These are phyloP conservation scores for Zonotrichia leucophrys DNA, from an alignment of 2,113 vertebrate species.

Conservation along the genomic window DNA sequence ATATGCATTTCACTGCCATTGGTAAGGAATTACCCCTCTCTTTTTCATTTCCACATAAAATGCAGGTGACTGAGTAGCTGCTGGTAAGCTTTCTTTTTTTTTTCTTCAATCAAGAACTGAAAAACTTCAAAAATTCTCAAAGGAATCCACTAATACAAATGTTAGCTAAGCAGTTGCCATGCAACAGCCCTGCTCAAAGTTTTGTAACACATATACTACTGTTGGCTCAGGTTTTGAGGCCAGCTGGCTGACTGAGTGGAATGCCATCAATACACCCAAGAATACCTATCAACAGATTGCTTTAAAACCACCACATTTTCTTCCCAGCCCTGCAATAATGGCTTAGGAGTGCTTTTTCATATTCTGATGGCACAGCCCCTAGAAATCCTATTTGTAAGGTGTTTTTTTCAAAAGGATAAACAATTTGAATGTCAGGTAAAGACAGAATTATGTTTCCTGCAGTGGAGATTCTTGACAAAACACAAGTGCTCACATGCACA, in stretches of 20 bases:
- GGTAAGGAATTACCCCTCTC: background rate
- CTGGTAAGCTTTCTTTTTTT: background rate
- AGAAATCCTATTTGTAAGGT: background rate
- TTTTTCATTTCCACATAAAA: background rate
- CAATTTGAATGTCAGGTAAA: background rate
- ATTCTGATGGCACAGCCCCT: background rate
- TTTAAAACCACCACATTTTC: background rate
- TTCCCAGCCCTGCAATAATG: background rate
- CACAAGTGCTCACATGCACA: accelerated
- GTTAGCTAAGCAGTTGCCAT: background rate
- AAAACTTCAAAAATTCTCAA: background rate
- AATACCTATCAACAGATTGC: background rate
- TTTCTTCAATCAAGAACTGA: background rate
- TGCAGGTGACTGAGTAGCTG: background rate
- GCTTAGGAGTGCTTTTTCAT: background rate
- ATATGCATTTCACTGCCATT: background rate
- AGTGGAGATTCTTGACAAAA: background rate
- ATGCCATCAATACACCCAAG: background rate
- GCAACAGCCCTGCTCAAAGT: background rate
- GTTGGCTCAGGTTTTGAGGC: background rate
- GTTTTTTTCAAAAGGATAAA: background rate
- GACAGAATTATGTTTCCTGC: background rate
- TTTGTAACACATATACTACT: background rate
- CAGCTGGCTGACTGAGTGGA: background rate
- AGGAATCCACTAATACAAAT: background rate